Evolutionary conservation across 35 echinoderm and acorn worm species (phyloP).

Genomic region (Eucidaris tribuloides): DNA sequence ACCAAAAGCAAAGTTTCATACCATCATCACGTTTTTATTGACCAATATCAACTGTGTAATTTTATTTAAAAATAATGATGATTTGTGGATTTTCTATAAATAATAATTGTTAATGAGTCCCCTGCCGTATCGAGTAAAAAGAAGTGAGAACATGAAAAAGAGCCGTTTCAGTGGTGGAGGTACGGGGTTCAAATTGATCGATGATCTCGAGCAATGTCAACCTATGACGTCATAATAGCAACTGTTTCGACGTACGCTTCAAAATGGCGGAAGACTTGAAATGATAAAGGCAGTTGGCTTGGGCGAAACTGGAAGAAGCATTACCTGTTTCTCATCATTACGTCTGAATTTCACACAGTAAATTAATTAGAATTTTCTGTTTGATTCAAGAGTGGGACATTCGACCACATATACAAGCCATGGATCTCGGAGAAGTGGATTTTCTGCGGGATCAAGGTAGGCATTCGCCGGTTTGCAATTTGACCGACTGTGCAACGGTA

Average conservation of each 20-base stretch:
- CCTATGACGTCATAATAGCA: constrained; percentile 30
- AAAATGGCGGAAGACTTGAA: constrained; percentile 49
- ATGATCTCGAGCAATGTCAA: too few species aligned
- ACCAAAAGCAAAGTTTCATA: too few species aligned
- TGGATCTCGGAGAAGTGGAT: constrained; percentile 37
- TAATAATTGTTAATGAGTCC: too few species aligned
- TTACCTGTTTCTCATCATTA: not conserved
- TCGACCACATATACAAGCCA: not conserved
- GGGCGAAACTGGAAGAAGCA: not conserved
- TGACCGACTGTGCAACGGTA: too few species aligned
- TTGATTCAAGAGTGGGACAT: not conserved
- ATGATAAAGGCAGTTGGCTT: not conserved
- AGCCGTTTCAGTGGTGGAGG: too few species aligned
- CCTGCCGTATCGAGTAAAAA: too few species aligned
- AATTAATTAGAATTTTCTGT: not conserved
- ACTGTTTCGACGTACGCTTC: constrained; percentile 26
- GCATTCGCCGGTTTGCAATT: not conserved
- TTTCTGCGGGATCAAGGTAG: constrained; percentile 59
- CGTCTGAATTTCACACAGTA: not conserved
- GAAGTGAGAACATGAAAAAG: too few species aligned
- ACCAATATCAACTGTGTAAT: too few species aligned
- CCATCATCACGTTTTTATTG: too few species aligned
- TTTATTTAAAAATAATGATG: too few species aligned
- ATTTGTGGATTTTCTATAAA: too few species aligned
- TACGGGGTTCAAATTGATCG: too few species aligned